Base-by-base conservation (phyloP, 1,140 invertebrate genomes). In the Trissolcus basalis region DNA sequence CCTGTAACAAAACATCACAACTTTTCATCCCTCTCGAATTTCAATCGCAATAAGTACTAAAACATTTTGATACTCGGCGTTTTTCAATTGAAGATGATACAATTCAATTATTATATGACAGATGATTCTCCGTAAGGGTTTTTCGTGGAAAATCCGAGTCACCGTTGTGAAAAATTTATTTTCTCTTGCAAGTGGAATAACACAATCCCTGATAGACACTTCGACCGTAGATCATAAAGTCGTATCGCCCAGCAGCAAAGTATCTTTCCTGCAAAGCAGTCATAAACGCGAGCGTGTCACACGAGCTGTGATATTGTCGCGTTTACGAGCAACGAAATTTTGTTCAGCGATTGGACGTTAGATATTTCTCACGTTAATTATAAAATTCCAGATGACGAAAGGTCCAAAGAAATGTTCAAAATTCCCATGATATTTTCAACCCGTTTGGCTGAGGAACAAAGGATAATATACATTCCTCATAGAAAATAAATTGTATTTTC, bases 191-290 rank as follows among this genome's bases (percentile, higher is more conserved):
- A 70, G 50, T 78, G 69, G 73, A 73, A 78, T 74, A 73, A 70
- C 65, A 47, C 75, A 78, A 70, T 73, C 65, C 58, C 70, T 78
- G 76, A 73, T 78, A 70, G 76, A 73, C 64, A 41, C 12, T 78
- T 78, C 73, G 70, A 56, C 67, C 49, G 55, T 45, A 45, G 56
- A 73, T 73, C 76, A 73, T 78, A 73, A 78, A 78, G 60, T 63
- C 70, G 70, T 78, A 73, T 73, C 60, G 50, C 55, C 36, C 49
- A 59, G 14, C 47, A 48, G 55, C 59, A 33, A 71, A 56, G 64
- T 70, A 69, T 78, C 69, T 60, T 70, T 78, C 59, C 11, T 49
- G 39, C 54, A 50, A 54, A 72, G 59, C 64, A 72, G 69, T 55
- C 54, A 59, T 77, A 77, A 77, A 77, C 75, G 53, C 10, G 32